phyloP scores from a whole-genome alignment of 2,888 invertebrate genomes.

The Malthinus seriepunctatus region DNA sequence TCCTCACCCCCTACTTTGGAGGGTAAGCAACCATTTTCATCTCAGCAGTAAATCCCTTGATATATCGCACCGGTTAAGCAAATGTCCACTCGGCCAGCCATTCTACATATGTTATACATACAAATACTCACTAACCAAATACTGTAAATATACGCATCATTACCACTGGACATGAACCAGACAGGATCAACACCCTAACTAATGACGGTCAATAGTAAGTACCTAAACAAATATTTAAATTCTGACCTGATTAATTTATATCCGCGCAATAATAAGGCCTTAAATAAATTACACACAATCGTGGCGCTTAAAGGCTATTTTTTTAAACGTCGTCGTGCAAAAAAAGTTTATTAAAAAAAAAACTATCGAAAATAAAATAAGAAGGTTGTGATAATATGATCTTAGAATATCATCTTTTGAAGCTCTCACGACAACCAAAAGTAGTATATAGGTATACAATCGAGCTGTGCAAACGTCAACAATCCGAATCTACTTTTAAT shows the following conservation, averaged over 20 bases:
- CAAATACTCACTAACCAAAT: slow-evolving; percentile 46
- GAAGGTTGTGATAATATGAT: slow-evolving; percentile 15
- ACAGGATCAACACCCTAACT: slow-evolving; percentile 26
- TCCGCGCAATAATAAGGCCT: not conserved
- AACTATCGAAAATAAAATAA: slow-evolving; percentile 6
- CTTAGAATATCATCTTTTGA: slow-evolving; percentile 41
- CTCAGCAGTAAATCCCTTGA: slow-evolving; percentile 52
- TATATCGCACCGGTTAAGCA: slow-evolving; percentile 53
- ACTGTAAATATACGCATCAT: slow-evolving; percentile 39
- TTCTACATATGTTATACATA: slow-evolving; percentile 54
- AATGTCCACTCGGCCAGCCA: slow-evolving; percentile 51
- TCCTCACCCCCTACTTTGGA: slow-evolving; percentile 17
- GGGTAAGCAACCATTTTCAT: slow-evolving; percentile 31
- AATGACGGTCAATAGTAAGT: slow-evolving; percentile 23
- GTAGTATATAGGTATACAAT: slow-evolving; percentile 11
- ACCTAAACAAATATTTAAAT: slow-evolving; percentile 21
- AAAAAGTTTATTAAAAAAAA: not conserved
- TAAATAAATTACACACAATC: too few relatives aligned
- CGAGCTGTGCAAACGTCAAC: slow-evolving; percentile 52
- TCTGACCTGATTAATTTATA: slow-evolving; percentile 20
- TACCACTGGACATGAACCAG: slow-evolving; percentile 33
- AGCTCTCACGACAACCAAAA: slow-evolving; percentile 41
- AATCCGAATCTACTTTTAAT: slow-evolving; percentile 55
- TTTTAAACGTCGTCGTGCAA: too few relatives aligned
- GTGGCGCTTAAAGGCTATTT: too few relatives aligned